Base-by-base conservation (phyloP, 30 jellyfish, hydroid and myxozoan genomes). In the Rhopilema esculentum region DNA sequence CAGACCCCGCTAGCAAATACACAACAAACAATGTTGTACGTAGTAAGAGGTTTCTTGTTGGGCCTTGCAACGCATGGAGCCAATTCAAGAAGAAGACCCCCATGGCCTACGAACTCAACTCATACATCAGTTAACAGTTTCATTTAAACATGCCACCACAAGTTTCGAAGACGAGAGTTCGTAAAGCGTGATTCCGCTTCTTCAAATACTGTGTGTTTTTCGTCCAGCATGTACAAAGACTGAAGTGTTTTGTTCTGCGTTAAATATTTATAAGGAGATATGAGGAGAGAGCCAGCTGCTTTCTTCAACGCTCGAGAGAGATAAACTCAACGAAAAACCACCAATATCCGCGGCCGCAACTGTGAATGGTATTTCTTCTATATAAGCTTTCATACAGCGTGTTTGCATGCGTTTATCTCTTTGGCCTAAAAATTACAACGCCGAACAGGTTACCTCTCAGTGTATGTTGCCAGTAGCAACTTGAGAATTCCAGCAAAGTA, bases 31-130 rank as follows among this genome's bases (percentile, higher is more conserved):
- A 48, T 29, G 91, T 66, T 25, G 84, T 83, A 30, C 98, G 92
- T 20, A 93, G 87, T 22, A 87, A 48, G 52, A 93, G 92, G 69
- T 93, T 93, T 74, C 93, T 82, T 17, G 98, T 93, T 16, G 98
- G 98, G 24, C 97, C 98, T 71, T 88, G 94, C 31, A 93, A 80
- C 26, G 94, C 84, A 63, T 84, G 73, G 63, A 93, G 76, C 98
- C 98, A 93, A 77, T 93, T 93, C 82, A 93, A 50, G 78, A 93
- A 93, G 67, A 93, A 93, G 6, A 93, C 98, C 19, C 98, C 98
- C 98, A 93, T 93, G 78, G 90, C 77, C 84, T 62, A 65, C 70
- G 20, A 73, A 8, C 66, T 75, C 22, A 19, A 16, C 16, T 8
- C 21, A 23, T 20, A 30, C 49, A 69, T 12, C 28, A 28, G 50